A percentile compares a stretch with the other conserved stretches of the same genome.
These are phyloP conservation scores for Ophion slaviceki DNA, from an alignment of 2,888 invertebrate species.

Conservation along the genomic window DNA sequence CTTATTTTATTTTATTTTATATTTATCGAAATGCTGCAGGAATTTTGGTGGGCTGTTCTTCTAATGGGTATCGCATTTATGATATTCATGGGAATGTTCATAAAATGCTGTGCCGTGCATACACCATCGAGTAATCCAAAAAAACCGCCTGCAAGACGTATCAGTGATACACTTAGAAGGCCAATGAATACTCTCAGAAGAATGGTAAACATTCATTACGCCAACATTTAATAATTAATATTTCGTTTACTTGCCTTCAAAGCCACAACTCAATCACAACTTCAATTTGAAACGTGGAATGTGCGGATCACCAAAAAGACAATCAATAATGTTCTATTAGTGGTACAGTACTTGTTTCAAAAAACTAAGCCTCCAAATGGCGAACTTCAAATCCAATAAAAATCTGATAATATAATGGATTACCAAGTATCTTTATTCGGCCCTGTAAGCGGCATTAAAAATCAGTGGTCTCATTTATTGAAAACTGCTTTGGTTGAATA, in stretches of 20 bases:
- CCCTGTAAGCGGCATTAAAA: too few species aligned
- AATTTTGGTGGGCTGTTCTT: conserved; percentile 98
- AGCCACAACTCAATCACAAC: background rate
- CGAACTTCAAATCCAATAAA: too few species aligned
- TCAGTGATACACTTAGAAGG: conserved; percentile 95
- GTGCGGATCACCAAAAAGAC: too few species aligned
- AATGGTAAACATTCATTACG: conserved; percentile 86
- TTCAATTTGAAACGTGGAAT: background rate
- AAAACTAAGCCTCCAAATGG: too few species aligned
- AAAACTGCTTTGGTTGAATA: background rate
- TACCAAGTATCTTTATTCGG: too few species aligned
- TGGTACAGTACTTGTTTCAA: too few species aligned
- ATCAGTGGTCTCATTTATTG: background rate
- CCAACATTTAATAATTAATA: background rate
- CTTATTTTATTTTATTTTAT: background rate
- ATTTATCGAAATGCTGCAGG: conserved; percentile 83
- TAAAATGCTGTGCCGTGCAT: conserved; percentile 99
- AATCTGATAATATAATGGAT: too few species aligned
- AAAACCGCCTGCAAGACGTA: conserved; percentile 96
- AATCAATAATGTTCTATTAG: too few species aligned
- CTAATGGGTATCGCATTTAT: conserved; percentile 96
- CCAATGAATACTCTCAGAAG: conserved; percentile 96
- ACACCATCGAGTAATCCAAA: conserved; percentile 99
- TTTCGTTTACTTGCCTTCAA: too few species aligned
- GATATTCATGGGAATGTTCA: conserved; percentile 98